Conservation (phyloP, 2,888 invertebrate genomes). For the Isoperla grammatica region DNA sequence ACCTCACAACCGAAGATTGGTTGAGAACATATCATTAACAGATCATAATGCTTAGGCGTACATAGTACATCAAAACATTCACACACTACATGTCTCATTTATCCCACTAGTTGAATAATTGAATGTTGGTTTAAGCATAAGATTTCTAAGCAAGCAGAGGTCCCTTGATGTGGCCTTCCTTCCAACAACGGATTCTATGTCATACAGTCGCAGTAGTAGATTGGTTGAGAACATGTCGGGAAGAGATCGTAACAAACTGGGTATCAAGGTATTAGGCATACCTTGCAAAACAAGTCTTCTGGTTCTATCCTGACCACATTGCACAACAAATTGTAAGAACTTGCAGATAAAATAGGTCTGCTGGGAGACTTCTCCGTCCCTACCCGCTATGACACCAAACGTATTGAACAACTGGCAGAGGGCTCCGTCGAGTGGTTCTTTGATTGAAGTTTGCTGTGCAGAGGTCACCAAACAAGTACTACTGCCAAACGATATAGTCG, state of each 20-base stretch:
- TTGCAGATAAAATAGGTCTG: constrained; percentile 79
- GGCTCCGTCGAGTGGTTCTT: constrained; percentile 59
- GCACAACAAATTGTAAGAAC: constrained; percentile 67
- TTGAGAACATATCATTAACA: too few species aligned
- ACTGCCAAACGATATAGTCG: constrained; percentile 47
- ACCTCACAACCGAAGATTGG: too few species aligned
- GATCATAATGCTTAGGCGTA: too few species aligned
- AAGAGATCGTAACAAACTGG: constrained; percentile 72
- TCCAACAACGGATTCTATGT: constrained; percentile 66
- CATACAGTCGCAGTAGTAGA: constrained; percentile 70
- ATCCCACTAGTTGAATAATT: not conserved
- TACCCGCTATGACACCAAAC: constrained; percentile 62
- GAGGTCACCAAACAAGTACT: constrained; percentile 37
- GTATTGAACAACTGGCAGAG: constrained; percentile 64
- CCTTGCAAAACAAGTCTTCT: constrained; percentile 63
- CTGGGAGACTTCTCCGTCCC: constrained; percentile 73
- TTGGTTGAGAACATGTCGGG: constrained; percentile 72
- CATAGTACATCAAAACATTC: too few species aligned
- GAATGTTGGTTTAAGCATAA: constrained; percentile 49
- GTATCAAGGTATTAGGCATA: constrained; percentile 45
- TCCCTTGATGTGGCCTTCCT: constrained; percentile 82
- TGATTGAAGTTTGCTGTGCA: constrained; percentile 40
- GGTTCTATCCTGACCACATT: constrained; percentile 68
- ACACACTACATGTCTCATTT: too few species aligned
- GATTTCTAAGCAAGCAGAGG: constrained; percentile 78